A percentile compares a stretch with the other conserved stretches of the same genome.
Conservation (phyloP, 1,140 invertebrate species). For the Druon quercuslanigerum region DNA sequence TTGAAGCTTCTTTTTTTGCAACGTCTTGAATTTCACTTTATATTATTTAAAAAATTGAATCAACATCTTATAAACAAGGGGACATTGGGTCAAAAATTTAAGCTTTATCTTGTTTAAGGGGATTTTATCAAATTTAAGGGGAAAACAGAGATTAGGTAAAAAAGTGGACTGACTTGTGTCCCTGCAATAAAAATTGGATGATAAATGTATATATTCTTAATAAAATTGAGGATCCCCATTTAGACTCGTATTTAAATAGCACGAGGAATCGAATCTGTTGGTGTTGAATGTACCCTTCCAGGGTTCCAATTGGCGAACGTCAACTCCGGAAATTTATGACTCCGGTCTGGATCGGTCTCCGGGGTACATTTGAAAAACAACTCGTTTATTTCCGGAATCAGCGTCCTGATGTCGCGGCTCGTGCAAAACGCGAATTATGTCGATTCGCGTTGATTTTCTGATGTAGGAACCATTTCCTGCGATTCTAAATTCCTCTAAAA, state of each 20-base stretch:
- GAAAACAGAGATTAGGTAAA: too few relatives aligned
- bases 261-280: neutral
- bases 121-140: too few relatives aligned
- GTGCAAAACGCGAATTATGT: neutral
- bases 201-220: neutral
- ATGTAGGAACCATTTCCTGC: neutral
- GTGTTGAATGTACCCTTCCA: constrained; percentile 7
- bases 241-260: neutral
- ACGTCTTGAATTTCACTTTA: too few relatives aligned
- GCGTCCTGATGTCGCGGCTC: neutral
- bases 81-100: too few relatives aligned
- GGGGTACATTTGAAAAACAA: constrained; percentile 21
- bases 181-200: too few relatives aligned
- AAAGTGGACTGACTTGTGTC: too few relatives aligned
- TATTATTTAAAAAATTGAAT: too few relatives aligned
- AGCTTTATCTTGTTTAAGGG: too few relatives aligned
- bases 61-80: too few relatives aligned
- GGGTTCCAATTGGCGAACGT: neutral
- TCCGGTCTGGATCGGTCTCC: constrained; percentile 10
- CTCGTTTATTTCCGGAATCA: constrained; percentile 26
- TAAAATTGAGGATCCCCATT: neutral
- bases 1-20: too few relatives aligned
- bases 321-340: constrained; percentile 29
- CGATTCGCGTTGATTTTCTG: neutral
- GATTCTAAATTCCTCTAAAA: neutral